A percentile compares a stretch with the other conserved stretches of the same genome.
Conservation (phyloP, 1,140 invertebrate genomes). For the Papilio dardanus region DNA sequence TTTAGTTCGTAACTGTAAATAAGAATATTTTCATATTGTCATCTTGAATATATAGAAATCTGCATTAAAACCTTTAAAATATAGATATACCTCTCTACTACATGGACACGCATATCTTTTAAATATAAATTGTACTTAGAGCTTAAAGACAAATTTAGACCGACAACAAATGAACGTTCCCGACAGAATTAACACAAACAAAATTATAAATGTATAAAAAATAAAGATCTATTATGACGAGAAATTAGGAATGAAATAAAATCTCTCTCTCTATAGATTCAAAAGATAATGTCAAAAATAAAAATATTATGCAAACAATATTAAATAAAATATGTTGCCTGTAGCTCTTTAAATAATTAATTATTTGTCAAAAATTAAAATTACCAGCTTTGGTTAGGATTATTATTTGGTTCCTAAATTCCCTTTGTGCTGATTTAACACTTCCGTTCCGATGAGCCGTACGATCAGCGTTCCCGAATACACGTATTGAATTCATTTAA, state of each 20-base stretch:
- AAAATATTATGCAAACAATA: slow-evolving; percentile 42
- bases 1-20: slow-evolving; percentile 72
- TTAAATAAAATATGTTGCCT: slow-evolving; percentile 40
- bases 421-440: slow-evolving; percentile 5
- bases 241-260: slow-evolving; percentile 72
- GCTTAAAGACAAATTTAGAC: slow-evolving; percentile 73
- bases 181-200: slow-evolving; percentile 55
- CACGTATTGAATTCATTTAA: slow-evolving; percentile 43
- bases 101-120: slow-evolving; percentile 74
- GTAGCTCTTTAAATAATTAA: background rate
- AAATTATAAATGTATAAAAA: slow-evolving; percentile 79
- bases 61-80: slow-evolving; percentile 78
- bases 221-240: slow-evolving; percentile 78
- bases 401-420: slow-evolving; percentile 45
- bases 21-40: slow-evolving; percentile 78
- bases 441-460: background rate
- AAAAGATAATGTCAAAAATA: slow-evolving; percentile 47
- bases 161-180: slow-evolving; percentile 62
- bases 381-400: slow-evolving; percentile 64
- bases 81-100: slow-evolving; percentile 74
- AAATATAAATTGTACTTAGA: slow-evolving; percentile 77
- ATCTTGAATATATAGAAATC: slow-evolving; percentile 79
- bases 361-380: slow-evolving; percentile 48
- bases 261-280: slow-evolving; percentile 51
- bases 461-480: slow-evolving; percentile 8